phyloP scores from a whole-genome alignment of 2,888 invertebrate genomes.

The Atherix ibis region DNA sequence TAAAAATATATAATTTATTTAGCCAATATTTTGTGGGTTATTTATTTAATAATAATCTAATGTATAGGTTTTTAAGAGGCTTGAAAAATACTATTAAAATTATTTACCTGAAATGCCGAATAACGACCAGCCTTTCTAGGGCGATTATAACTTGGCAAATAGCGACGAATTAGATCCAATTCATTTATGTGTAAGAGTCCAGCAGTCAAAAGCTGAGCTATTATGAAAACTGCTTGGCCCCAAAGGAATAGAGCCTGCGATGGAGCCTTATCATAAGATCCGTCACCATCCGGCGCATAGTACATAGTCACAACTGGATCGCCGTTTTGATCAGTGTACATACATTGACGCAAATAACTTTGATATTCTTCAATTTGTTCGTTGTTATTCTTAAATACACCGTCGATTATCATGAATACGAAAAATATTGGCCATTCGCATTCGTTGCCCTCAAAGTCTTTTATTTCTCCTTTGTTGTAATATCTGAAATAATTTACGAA shows the following conservation, averaged over 20 bases:
- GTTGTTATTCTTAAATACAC: slow-evolving; percentile 71
- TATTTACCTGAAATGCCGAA: slow-evolving; percentile 96
- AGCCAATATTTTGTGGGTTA: too few species aligned
- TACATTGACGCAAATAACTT: slow-evolving; percentile 60
- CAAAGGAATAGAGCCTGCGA: slow-evolving; percentile 61
- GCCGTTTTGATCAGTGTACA: slow-evolving; percentile 68
- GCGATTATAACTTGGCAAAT: slow-evolving; percentile 88
- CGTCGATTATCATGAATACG: slow-evolving; percentile 91
- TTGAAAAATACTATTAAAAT: too few species aligned
- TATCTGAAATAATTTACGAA: slow-evolving; percentile 33
- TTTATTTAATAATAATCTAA: too few species aligned
- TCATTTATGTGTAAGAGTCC: slow-evolving; percentile 86
- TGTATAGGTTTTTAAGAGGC: too few species aligned
- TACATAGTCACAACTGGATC: slow-evolving; percentile 93
- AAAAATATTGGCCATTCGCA: slow-evolving; percentile 98
- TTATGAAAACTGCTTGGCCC: slow-evolving; percentile 92
- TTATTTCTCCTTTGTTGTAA: slow-evolving; percentile 83
- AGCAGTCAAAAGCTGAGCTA: slow-evolving; percentile 80
- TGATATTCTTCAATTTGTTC: slow-evolving; percentile 90
- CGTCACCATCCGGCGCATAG: slow-evolving; percentile 37
- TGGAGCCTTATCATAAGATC: slow-evolving; percentile 28
- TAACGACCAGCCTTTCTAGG: slow-evolving; percentile 85
- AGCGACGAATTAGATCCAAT: slow-evolving; percentile 86
- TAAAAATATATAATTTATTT: too few species aligned
- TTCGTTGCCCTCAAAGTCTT: slow-evolving; percentile 90